These are phyloP conservation scores for Tyrannus savana DNA, from an alignment of 2,113 vertebrate species.

Conservation along the genomic window DNA sequence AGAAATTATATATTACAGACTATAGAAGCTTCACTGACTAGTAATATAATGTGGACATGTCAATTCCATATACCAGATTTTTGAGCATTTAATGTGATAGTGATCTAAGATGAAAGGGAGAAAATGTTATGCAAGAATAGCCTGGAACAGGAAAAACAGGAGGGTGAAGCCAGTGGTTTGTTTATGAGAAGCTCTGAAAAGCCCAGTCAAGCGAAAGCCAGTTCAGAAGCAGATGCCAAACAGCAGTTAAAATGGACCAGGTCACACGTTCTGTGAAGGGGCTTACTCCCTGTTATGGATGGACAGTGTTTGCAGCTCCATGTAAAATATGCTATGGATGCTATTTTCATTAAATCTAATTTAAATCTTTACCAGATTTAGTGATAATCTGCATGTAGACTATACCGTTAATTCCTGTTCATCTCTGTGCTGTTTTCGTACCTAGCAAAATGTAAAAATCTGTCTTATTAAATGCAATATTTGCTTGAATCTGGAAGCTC, in stretches of 20 bases:
- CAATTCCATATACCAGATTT: background rate
- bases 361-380: constrained; percentile 1
- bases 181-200: background rate
- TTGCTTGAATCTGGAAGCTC: background rate
- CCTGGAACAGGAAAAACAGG: background rate
- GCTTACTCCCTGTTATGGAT: background rate
- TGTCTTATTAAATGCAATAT: background rate
- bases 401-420: background rate
- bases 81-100: background rate
- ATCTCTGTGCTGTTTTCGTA: background rate
- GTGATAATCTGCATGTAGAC: background rate
- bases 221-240: background rate
- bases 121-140: background rate
- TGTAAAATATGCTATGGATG: background rate
- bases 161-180: background rate
- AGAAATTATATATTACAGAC: background rate
- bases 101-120: background rate
- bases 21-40: background rate
- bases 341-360: background rate
- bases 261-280: background rate
- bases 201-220: background rate
- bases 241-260: background rate
- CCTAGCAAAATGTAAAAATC: background rate
- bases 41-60: background rate
- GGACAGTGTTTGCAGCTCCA: background rate